Evolutionary conservation across 2,797 vertebrate genomes (phyloP), one percentile per base, ranked within the genome.

Genomic region (Neomorphus geoffroyi): DNA sequence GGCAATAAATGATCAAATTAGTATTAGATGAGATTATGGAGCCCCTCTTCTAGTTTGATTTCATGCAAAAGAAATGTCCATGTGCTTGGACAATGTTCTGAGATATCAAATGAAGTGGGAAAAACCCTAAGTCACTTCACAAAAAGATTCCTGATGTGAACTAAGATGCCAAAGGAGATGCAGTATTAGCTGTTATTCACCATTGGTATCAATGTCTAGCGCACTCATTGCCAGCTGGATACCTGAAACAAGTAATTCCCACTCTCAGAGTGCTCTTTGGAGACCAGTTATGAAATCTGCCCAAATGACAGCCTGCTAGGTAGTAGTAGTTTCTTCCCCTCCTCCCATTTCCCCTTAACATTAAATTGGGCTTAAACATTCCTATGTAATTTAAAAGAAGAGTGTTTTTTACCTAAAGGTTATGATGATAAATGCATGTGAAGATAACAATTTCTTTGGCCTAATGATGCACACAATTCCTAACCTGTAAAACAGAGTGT

Each of bases 391-490:
- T 81, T 87, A 22, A 80, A 85, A 89, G 27, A 94, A 32, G 18
- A 48, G 30, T 66, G 30, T 8, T 73, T 96, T 87, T 92, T 85
- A 57, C 26, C 39, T 89, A 74, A 67, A 80, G 79, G 18, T 85
- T 95, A 66, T 80, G 92, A 82, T 75, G 79, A 82, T 57, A 94
- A 92, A 89, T 89, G 28, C 91, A 93, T 93, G 32, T 64, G 56
- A 91, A 91, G 64, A 80, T 80, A 93, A 72, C 37, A 56, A 80
- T 80, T 91, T 73, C 21, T 87, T 93, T 82, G 70, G 19, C 32
- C 82, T 89, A 92, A 92, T 82, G 56, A 62, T 58, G 35, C 84
- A 60, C 65, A 82, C 84, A 60, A 65, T 82, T 58, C 70, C 18
- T 66, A 92, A 37, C 12, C 10, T 41, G 85, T 53, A 89, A 93